Percentiles rank a stretch among this genome's conserved stretches.
phyloP scores from a whole-genome alignment of 2,113 vertebrate species.

The Calidris pygmaea region DNA sequence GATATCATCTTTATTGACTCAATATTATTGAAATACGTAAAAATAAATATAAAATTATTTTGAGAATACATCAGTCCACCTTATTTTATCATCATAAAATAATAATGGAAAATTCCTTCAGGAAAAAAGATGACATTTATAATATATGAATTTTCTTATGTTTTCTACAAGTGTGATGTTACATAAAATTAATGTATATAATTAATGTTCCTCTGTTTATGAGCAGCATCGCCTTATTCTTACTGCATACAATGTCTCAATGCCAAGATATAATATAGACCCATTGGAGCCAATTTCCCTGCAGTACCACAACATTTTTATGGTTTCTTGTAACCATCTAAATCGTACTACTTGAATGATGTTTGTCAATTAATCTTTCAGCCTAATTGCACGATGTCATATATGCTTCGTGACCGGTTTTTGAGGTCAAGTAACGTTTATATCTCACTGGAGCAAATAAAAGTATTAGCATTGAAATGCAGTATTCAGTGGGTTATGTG shows the following conservation, averaged over 20 bases:
- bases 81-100: conserved; percentile 49
- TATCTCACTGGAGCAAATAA: not conserved
- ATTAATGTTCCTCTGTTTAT: conserved; percentile 47
- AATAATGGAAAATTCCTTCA: conserved; percentile 30
- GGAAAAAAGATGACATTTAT: not conserved
- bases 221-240: conserved; percentile 3
- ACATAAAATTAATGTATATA: conserved; percentile 53
- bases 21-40: conserved; percentile 1
- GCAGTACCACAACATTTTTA: conserved; percentile 32
- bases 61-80: not conserved
- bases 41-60: conserved; percentile 47
- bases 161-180: conserved; percentile 18
- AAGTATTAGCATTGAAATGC: not conserved
- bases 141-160: not conserved
- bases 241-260: not conserved
- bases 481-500: not conserved
- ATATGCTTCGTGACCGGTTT: not conserved
- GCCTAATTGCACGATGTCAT: conserved; percentile 44
- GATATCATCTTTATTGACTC: conserved; percentile 35
- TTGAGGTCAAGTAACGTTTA: conserved; percentile 38
- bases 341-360: not conserved
- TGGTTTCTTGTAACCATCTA: conserved; percentile 42
- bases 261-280: conserved; percentile 21
- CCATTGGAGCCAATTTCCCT: conserved; percentile 37
- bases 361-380: conserved; percentile 52